Base-by-base conservation (phyloP, 2,797 vertebrate species). In the Cryptoprocta ferox region DNA sequence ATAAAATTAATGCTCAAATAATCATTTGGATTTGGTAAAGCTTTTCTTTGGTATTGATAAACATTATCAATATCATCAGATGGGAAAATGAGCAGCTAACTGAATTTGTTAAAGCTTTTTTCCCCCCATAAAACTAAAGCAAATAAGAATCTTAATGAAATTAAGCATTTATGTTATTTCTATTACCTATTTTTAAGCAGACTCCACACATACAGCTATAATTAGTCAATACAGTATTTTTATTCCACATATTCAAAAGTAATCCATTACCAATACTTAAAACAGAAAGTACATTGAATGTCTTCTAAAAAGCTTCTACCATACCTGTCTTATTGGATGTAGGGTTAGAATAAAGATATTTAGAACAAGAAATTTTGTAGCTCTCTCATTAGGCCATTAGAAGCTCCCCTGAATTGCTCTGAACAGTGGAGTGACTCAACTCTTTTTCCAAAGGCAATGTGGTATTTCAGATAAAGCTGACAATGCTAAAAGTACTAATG, bases 381-480 rank as follows among this genome's bases (percentile, higher is more conserved):
- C 61, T 96, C 11, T 95, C 18, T 79, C 66, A 59, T 68, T 12
- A 63, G 66, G 45, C 3, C 30, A n/a, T 78, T 18, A 93, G 48
- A 95, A 88, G 39, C 78, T 80, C 48, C 26, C 8, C 53, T 93
- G 53, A 89, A 82, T 70, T 94, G 24, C 48, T 80, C 45, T 95
- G 61, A 91, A 75, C 30, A 95, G 39, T 2, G 88, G 56, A 95
- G 39, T 56, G n/a, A 56, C 1, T 66, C 65, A 59, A 53, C 15
- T 83, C 48, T 63, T 97, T 90, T 88, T 32, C 19, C 48, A 96
- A 78, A 98, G 30, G 85, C 45, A 94, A 37, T 56, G n/a, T 89
- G 16, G 24, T 81, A 53, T 94, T 97, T 95, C 59, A 94, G 95
- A 83, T 91, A 89, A 35, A 84, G 70, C 76, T 91, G 88, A 91